These are phyloP conservation scores for Hybognathus amarus DNA, from an alignment of 2,797 vertebrate species.

Conservation along the genomic window DNA sequence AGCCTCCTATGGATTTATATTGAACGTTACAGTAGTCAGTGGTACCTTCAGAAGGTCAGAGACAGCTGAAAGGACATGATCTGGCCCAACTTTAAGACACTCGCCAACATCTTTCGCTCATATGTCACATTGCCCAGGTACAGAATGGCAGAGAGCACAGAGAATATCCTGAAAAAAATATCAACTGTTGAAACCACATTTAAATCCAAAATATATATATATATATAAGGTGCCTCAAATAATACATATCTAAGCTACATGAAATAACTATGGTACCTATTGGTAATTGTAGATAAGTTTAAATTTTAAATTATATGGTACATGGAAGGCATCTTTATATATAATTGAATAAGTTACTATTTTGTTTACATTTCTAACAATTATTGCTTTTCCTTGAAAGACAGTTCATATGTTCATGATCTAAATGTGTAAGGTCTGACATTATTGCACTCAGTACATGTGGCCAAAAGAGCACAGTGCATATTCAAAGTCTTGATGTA, in stretches of 20 bases:
- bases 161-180: slow-evolving; percentile 84
- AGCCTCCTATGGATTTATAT: neutral
- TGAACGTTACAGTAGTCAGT: neutral
- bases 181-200: neutral
- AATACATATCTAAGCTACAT: neutral
- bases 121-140: slow-evolving; percentile 91
- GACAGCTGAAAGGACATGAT: slow-evolving; percentile 84
- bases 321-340: neutral
- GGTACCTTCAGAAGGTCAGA: slow-evolving; percentile 89
- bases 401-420: neutral
- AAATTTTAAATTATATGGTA: neutral
- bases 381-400: neutral
- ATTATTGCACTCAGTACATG: neutral
- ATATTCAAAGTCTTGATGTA: neutral
- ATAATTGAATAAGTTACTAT: neutral
- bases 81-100: slow-evolving; percentile 86
- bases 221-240: neutral
- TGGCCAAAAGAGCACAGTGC: neutral
- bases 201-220: neutral
- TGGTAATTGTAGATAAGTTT: neutral
- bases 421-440: neutral
- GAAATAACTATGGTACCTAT: neutral
- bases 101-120: slow-evolving; percentile 78
- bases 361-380: slow-evolving; percentile 3
- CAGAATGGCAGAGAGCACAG: slow-evolving; percentile 91